These are phyloP conservation scores for Eulemur albifrons DNA, from an alignment of 2,797 vertebrate species.

Conservation along the genomic window DNA sequence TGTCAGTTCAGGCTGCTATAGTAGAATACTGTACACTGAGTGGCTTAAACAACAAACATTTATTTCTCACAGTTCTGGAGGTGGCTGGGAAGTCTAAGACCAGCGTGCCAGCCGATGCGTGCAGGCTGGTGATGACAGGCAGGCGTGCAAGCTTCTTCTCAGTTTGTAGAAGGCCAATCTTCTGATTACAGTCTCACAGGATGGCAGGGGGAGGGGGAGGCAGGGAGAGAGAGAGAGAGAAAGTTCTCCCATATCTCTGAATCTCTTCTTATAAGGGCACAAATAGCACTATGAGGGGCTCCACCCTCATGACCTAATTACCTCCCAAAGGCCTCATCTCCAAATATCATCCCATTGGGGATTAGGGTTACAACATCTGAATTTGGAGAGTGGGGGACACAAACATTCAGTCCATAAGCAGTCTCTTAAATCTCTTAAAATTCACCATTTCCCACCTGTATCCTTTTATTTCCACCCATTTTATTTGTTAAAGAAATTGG, in stretches of 20 bases:
- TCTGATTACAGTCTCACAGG: neutral
- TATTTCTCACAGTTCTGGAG: neutral
- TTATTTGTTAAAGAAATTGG: neutral
- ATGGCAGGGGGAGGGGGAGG: neutral
- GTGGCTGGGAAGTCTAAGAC: neutral
- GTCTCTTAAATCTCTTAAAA: neutral
- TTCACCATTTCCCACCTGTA: neutral
- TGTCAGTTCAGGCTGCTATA: neutral
- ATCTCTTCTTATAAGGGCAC: neutral
- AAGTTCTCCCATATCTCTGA: neutral
- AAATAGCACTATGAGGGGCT: neutral
- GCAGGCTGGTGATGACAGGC: neutral
- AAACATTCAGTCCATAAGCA: neutral
- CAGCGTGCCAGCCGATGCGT: neutral
- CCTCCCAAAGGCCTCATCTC: neutral
- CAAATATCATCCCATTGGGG: neutral
- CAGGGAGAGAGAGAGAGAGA: accelerated
- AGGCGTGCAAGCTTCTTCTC: too few relatives aligned
- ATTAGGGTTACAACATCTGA: neutral
- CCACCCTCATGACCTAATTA: neutral
- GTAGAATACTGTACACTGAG: neutral
- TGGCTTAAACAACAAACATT: neutral
- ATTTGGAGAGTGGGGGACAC: neutral
- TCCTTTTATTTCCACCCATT: neutral
- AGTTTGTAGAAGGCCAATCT: neutral